Percentiles rank a stretch among this genome's conserved stretches.
Conservation (phyloP, 2,113 vertebrate species). For the Xyliphius kryptos region DNA sequence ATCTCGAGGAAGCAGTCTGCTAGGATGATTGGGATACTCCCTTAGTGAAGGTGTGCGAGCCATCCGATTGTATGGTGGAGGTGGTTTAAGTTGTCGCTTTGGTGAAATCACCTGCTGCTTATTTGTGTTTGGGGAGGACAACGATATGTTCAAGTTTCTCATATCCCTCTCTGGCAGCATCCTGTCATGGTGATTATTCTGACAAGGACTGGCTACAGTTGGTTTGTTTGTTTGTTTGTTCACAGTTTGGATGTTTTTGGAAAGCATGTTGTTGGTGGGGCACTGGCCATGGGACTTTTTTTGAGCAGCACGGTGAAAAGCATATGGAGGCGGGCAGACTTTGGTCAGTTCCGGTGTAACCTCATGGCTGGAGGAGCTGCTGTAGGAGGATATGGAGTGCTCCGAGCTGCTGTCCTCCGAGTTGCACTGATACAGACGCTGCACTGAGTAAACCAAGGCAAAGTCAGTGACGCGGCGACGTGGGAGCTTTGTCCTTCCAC, state of each 20-base stretch:
- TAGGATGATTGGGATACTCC: constrained; percentile 63
- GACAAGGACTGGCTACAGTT: neutral
- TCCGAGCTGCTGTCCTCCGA: constrained; percentile 80
- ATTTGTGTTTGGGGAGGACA: constrained; percentile 43
- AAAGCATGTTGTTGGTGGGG: no score
- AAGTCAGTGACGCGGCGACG: constrained; percentile 65
- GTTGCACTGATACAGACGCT: constrained; percentile 64
- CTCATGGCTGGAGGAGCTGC: constrained; percentile 60
- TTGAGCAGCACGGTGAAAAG: no score
- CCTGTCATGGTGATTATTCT: constrained; percentile 17
- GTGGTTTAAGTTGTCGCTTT: constrained; percentile 52
- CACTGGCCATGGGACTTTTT: no score
- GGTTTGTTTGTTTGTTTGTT: constrained; percentile 5
- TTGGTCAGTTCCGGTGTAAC: no score
- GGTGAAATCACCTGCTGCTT: constrained; percentile 46
- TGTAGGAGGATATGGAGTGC: constrained; percentile 69
- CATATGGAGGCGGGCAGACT: no score
- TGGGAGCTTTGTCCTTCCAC: constrained; percentile 60
- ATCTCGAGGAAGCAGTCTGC: constrained; percentile 63
- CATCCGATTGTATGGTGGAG: constrained; percentile 66
- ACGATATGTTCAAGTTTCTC: constrained; percentile 53
- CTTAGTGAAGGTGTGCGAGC: constrained; percentile 71
- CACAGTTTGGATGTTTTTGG: constrained; percentile 22
- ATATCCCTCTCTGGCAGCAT: constrained; percentile 40
- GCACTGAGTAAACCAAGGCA: constrained; percentile 63